phyloP scores from a whole-genome alignment of 2,888 invertebrate genomes.

The Boloria euphrosyne region DNA sequence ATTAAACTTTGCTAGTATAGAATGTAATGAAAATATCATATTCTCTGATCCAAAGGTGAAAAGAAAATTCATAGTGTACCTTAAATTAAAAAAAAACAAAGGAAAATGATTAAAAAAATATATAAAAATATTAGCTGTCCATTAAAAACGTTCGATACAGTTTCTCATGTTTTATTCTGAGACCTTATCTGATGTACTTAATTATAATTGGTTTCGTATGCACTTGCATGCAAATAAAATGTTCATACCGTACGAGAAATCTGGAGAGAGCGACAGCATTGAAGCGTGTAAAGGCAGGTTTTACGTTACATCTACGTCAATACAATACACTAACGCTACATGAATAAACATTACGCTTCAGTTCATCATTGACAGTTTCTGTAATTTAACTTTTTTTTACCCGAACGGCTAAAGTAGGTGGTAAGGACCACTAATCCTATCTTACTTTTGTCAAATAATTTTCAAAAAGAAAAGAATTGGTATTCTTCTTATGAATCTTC shows the following conservation, averaged over 20 bases:
- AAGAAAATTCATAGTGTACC: too few species aligned
- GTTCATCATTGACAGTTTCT: neutral
- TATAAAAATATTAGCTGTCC: neutral
- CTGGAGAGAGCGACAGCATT: slow-evolving; percentile 68
- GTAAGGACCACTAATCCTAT: too few species aligned
- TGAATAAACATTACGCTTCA: slow-evolving; percentile 25
- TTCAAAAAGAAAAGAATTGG: too few species aligned
- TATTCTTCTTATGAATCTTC: too few species aligned
- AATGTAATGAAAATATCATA: too few species aligned
- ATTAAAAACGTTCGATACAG: slow-evolving; percentile 3
- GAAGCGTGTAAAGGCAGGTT: slow-evolving; percentile 53
- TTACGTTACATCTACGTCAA: slow-evolving; percentile 52
- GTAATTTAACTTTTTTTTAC: too few species aligned
- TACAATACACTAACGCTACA: slow-evolving; percentile 35
- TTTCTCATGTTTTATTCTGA: slow-evolving; percentile 1
- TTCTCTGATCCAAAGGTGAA: too few species aligned
- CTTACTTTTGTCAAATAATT: too few species aligned
- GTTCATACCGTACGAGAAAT: slow-evolving; percentile 70
- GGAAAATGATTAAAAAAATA: too few species aligned
- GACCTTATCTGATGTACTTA: slow-evolving; percentile 65
- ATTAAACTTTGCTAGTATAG: too few species aligned
- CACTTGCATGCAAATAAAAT: slow-evolving; percentile 69
- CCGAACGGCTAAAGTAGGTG: too few species aligned
- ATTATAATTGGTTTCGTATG: slow-evolving; percentile 62
- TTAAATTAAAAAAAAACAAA: too few species aligned